Percentiles rank a stretch among this genome's conserved stretches.
These are phyloP conservation scores for Masnerella sp. DNA, from an alignment of 2,888 invertebrate genomes.

Conservation along the genomic window DNA sequence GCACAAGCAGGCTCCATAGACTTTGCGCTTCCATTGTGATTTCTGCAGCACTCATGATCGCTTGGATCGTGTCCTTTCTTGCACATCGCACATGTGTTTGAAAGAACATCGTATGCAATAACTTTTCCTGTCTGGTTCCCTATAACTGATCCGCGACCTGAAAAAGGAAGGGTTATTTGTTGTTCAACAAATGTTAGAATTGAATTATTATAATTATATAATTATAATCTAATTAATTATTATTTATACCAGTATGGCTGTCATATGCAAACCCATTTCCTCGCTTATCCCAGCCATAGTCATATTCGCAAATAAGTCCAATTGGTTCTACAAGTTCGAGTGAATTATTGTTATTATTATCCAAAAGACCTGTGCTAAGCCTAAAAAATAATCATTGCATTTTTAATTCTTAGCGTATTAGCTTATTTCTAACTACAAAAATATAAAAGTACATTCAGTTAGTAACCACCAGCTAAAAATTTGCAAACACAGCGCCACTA, in stretches of 20 bases:
- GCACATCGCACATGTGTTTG: constrained; percentile 17
- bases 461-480: not conserved
- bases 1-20: constrained; percentile 48
- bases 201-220: no score
- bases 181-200: not conserved
- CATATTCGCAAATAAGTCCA: not conserved
- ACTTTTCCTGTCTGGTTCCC: constrained; percentile 35
- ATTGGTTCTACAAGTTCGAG: not conserved
- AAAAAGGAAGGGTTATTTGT: not conserved
- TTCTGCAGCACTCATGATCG: constrained; percentile 37
- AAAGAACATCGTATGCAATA: constrained; percentile 12
- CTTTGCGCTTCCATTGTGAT: constrained; percentile 22
- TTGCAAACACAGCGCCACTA: not conserved
- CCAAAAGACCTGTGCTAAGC: not conserved
- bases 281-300: constrained; percentile 19
- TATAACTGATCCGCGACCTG: constrained; percentile 46
- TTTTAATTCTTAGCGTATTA: not conserved
- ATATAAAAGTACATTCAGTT: not conserved
- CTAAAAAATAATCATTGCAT: not conserved
- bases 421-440: not conserved
- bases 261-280: constrained; percentile 21
- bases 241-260: constrained; percentile 16
- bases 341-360: not conserved
- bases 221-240: no score
- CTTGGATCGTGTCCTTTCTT: constrained; percentile 5